Conservation (phyloP, 2,888 invertebrate genomes). For the Mechanitis mazaeus region DNA sequence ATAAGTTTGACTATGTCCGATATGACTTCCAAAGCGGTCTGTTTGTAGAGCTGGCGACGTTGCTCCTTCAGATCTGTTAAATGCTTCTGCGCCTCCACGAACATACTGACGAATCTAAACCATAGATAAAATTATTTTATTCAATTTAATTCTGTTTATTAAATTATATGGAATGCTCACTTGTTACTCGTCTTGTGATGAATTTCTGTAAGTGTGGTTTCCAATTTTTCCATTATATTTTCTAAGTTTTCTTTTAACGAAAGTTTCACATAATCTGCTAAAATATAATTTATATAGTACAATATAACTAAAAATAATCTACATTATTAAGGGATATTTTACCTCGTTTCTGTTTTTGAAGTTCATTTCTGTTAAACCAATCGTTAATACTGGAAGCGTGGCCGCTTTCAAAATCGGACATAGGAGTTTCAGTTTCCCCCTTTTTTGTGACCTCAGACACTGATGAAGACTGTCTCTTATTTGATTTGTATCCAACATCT, state of each 20-base stretch:
- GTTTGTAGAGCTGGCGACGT: slow-evolving; percentile 30
- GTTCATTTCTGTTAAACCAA: slow-evolving; percentile 45
- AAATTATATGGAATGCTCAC: slow-evolving; percentile 35
- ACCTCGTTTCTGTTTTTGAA: slow-evolving; percentile 4
- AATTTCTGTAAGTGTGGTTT: slow-evolving; percentile 52
- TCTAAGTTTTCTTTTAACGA: slow-evolving; percentile 39
- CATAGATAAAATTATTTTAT: not conserved
- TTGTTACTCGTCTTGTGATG: slow-evolving; percentile 47
- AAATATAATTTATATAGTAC: slow-evolving; percentile 24
- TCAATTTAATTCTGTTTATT: not conserved
- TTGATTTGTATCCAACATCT: too few relatives aligned
- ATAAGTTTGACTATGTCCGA: slow-evolving; percentile 33
- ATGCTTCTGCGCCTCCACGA: slow-evolving; percentile 42
- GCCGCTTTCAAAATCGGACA: slow-evolving; percentile 28
- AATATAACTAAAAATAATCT: not conserved
- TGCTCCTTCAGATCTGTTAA: slow-evolving; percentile 31
- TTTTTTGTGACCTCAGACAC: slow-evolving; percentile 29
- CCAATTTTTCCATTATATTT: slow-evolving; percentile 48
- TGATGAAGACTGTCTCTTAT: slow-evolving; percentile 15
- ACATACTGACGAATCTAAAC: slow-evolving; percentile 43
- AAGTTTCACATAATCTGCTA: slow-evolving; percentile 33
- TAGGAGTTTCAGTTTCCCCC: slow-evolving; percentile 26
- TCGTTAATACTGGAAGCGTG: slow-evolving; percentile 42
- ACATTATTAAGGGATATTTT: not conserved
- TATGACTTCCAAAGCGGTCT: slow-evolving; percentile 33